Percentiles rank a stretch among this genome's conserved stretches.
These are phyloP conservation scores for Drosophila varians DNA, from an alignment of 1,140 invertebrate species.

Conservation along the genomic window DNA sequence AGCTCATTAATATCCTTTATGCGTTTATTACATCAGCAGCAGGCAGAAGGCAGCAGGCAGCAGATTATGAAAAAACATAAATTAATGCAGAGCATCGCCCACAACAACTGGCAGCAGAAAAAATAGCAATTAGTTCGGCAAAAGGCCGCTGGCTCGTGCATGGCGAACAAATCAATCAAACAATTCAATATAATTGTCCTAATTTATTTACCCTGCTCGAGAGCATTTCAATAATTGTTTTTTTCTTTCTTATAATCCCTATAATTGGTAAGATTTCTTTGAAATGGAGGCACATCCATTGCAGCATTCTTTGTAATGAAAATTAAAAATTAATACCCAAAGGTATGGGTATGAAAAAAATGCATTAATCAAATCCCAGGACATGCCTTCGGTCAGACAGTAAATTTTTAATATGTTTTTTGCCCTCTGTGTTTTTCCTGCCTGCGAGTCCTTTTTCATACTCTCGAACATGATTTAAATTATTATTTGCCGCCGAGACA, in stretches of 20 bases:
- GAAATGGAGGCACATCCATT: not conserved
- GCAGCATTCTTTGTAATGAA: constrained; percentile 30
- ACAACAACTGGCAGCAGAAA: constrained; percentile 18
- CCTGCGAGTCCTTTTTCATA: constrained; percentile 5
- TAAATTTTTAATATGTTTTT: constrained; percentile 47
- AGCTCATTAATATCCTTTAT: constrained; percentile 82
- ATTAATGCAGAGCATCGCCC: constrained; percentile 56
- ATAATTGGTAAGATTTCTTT: constrained; percentile 44
- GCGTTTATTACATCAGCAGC: constrained; percentile 73
- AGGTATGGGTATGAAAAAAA: constrained; percentile 38
- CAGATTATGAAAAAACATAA: constrained; percentile 64
- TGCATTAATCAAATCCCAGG: constrained; percentile 45
- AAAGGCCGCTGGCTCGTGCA: constrained; percentile 42
- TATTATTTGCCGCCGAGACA: constrained; percentile 34
- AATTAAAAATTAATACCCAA: constrained; percentile 57
- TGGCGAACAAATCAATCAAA: constrained; percentile 67
- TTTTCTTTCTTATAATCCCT: no score
- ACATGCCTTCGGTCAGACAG: constrained; percentile 7
- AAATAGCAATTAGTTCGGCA: constrained; percentile 53
- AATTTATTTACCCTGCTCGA: constrained; percentile 60
- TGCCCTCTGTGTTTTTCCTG: not conserved
- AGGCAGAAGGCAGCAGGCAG: constrained; percentile 45
- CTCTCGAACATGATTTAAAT: constrained; percentile 40
- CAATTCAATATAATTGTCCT: constrained; percentile 67
- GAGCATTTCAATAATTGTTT: constrained; percentile 18